Evolutionary conservation across 53 echinoderm and acorn worm genomes (phyloP).

Genomic region (Arbacia lixula): DNA sequence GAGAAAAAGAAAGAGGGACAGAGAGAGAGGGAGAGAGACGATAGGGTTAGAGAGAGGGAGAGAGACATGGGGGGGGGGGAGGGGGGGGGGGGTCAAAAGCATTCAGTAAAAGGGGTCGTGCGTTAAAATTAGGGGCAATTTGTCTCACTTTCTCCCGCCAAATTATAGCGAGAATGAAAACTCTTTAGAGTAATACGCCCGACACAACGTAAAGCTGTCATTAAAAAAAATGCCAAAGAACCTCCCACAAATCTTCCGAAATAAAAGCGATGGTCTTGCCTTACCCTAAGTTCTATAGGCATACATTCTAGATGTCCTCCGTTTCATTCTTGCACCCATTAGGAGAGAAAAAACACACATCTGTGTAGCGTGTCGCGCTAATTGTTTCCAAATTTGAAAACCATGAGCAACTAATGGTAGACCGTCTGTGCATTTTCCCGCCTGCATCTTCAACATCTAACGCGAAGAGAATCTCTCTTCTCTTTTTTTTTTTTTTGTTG

Average conservation of each 20-base stretch:
- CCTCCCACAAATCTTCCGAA: neutral
- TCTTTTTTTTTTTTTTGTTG: neutral
- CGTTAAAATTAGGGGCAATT: too few species aligned
- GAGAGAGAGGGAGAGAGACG: slow-evolving; percentile 6
- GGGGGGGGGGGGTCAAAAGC: too few species aligned
- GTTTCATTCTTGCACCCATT: neutral
- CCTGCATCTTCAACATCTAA: neutral
- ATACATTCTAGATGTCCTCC: too few species aligned
- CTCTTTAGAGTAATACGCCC: neutral
- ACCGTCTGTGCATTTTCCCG: slow-evolving; percentile 43
- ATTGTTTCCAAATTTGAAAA: slow-evolving; percentile 61
- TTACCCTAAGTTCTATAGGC: too few species aligned
- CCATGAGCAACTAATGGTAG: slow-evolving; percentile 38
- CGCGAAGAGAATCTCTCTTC: neutral
- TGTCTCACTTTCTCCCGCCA: too few species aligned
- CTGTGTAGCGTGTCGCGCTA: slow-evolving; percentile 42
- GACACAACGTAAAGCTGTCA: neutral
- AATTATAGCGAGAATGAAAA: neutral
- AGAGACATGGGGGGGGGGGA: too few species aligned
- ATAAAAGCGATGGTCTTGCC: too few species aligned
- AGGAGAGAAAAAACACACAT: neutral
- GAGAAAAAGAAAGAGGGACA: neutral
- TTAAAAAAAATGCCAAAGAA: too few species aligned
- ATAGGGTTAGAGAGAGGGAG: too few species aligned
- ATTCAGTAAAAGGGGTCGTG: too few species aligned